phyloP scores from a whole-genome alignment of 2,113 vertebrate genomes.

The Shinisaurus crocodilurus region DNA sequence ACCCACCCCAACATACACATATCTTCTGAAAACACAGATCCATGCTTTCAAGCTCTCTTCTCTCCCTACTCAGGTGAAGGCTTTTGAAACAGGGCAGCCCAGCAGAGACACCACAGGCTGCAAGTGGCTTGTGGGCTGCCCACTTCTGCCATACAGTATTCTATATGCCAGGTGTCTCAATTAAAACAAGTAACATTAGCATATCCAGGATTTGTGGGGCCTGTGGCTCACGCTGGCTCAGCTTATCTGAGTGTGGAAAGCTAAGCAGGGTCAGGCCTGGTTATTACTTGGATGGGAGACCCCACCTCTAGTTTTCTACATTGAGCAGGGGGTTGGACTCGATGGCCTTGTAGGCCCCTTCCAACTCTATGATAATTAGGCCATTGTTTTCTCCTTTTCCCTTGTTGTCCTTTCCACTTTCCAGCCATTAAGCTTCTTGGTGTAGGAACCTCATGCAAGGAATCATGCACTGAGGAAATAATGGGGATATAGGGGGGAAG shows the following conservation, averaged over 20 bases:
- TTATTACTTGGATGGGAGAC: too few relatives aligned
- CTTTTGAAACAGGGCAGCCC: neutral
- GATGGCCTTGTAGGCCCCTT: too few relatives aligned
- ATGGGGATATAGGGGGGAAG: neutral
- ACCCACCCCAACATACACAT: neutral
- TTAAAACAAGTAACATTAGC: neutral
- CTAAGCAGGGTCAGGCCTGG: too few relatives aligned
- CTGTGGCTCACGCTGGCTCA: too few relatives aligned
- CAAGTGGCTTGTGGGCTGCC: too few relatives aligned
- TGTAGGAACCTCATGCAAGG: neutral
- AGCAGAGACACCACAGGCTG: neutral
- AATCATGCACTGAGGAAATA: neutral
- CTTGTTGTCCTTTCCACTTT: neutral
- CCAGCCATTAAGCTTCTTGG: neutral
- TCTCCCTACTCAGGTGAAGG: neutral
- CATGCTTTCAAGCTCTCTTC: neutral
- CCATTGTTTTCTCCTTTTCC: too few relatives aligned
- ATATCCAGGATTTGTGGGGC: neutral
- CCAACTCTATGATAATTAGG: too few relatives aligned
- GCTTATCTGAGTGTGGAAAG: too few relatives aligned
- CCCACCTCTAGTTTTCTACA: too few relatives aligned
- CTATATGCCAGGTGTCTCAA: neutral
- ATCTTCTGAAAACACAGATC: neutral
- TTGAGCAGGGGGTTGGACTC: too few relatives aligned
- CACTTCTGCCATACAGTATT: too few relatives aligned